phyloP scores from a whole-genome alignment of 2,797 vertebrate species.

The Streptopelia turtur region DNA sequence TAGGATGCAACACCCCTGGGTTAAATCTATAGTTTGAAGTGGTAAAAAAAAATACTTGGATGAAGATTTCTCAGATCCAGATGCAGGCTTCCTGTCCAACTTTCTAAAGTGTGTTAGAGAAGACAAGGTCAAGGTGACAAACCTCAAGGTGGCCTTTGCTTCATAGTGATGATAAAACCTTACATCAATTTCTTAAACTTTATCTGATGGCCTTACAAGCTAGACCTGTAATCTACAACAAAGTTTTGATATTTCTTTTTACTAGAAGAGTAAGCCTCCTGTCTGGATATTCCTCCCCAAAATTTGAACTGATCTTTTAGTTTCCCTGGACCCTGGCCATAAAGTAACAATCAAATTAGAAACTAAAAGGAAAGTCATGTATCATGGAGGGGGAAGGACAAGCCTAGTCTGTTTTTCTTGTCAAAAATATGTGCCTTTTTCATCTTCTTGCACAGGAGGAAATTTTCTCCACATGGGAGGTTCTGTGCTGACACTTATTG shows the following conservation, averaged over 20 bases:
- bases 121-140: neutral
- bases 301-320: neutral
- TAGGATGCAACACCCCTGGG: neutral
- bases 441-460: neutral
- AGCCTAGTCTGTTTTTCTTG: neutral
- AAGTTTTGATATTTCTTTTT: neutral
- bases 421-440: neutral
- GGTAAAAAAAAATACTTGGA: neutral
- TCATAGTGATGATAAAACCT: neutral
- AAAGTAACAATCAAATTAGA: neutral
- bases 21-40: neutral
- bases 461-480: neutral
- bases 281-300: neutral
- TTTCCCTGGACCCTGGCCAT: neutral
- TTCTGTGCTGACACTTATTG: fast-evolving
- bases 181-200: neutral
- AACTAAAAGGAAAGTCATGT: neutral
- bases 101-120: neutral
- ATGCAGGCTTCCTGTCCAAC: neutral
- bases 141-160: neutral
- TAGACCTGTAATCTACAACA: neutral
- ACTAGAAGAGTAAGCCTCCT: neutral
- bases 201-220: neutral
- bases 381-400: neutral
- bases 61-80: neutral